Conservation (phyloP, 2,113 vertebrate species). For the Odontesthes bonariensis region DNA sequence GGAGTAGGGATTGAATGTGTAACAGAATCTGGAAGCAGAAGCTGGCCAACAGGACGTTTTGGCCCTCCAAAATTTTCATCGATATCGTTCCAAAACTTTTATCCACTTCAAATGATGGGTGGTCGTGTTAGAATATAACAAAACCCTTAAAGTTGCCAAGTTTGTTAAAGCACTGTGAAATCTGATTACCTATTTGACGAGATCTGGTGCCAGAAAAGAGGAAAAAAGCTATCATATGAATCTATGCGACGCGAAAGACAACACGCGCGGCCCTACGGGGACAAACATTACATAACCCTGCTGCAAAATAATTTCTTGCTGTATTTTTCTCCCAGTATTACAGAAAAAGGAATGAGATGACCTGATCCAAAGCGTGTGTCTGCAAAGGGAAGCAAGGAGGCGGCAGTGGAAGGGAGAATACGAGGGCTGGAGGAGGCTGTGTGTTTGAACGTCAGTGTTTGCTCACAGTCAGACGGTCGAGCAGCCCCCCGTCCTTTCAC, state of each 20-base stretch:
- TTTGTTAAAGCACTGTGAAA: background rate
- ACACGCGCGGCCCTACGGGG: background rate
- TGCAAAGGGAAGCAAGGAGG: constrained; percentile 14
- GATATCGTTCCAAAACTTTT: background rate
- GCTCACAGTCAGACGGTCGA: constrained; percentile 73
- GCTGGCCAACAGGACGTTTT: background rate
- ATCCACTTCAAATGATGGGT: background rate
- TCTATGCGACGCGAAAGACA: too few species aligned
- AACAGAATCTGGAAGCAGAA: background rate
- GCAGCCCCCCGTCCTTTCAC: constrained; percentile 24
- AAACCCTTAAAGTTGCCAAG: background rate
- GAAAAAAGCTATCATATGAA: too few species aligned
- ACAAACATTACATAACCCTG: background rate
- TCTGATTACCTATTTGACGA: background rate
- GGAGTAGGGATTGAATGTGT: too few species aligned
- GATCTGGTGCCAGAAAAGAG: background rate
- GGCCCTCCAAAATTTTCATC: too few species aligned
- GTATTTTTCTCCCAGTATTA: background rate
- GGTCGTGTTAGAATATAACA: background rate
- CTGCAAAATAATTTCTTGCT: constrained; percentile 3
- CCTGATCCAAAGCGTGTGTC: background rate
- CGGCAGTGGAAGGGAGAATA: constrained; percentile 25
- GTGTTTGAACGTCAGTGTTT: constrained; percentile 84
- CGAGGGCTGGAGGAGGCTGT: constrained; percentile 43
- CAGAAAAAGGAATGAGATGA: constrained; percentile 13